Evolutionary conservation across 2,797 vertebrate species (phyloP).

Genomic region (Karalla daura): DNA sequence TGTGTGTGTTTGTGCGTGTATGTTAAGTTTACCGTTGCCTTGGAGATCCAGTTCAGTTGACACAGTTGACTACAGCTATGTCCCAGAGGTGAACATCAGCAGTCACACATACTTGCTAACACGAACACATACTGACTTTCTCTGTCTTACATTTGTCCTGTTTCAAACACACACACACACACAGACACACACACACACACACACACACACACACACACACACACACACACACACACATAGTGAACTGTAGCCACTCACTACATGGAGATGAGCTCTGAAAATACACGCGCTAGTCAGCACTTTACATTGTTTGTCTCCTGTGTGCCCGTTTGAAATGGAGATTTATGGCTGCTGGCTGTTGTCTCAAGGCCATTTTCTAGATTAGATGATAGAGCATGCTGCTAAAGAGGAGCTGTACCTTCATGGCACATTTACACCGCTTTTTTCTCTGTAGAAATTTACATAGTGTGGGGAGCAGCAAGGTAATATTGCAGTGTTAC

Average conservation of each 20-base stretch:
- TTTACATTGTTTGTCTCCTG: constrained; percentile 72
- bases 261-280: constrained; percentile 72
- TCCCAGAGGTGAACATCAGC: constrained; percentile 18
- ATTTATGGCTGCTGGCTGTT: constrained; percentile 74
- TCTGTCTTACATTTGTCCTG: constrained; percentile 15
- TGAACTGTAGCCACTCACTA: constrained; percentile 41
- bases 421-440: constrained; percentile 47
- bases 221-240: constrained; percentile 16
- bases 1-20: constrained; percentile 6
- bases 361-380: constrained; percentile 68
- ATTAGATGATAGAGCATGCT: constrained; percentile 64
- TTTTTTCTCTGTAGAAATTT: constrained; percentile 31
- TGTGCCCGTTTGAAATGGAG: constrained; percentile 78
- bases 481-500: constrained; percentile 44
- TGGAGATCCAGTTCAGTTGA: constrained; percentile 31
- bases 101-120: constrained; percentile 3
- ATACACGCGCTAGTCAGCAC: constrained; percentile 77
- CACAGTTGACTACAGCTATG: constrained; percentile 22
- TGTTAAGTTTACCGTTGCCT: constrained; percentile 27
- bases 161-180: constrained; percentile 1
- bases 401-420: constrained; percentile 52
- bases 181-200: constrained; percentile 19
- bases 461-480: constrained; percentile 16
- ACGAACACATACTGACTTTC: constrained; percentile 10
- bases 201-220: constrained; percentile 2